Percentiles rank a stretch among this genome's conserved stretches.
Conservation (phyloP, 2,888 invertebrate genomes). For the Rotaria sp. region DNA sequence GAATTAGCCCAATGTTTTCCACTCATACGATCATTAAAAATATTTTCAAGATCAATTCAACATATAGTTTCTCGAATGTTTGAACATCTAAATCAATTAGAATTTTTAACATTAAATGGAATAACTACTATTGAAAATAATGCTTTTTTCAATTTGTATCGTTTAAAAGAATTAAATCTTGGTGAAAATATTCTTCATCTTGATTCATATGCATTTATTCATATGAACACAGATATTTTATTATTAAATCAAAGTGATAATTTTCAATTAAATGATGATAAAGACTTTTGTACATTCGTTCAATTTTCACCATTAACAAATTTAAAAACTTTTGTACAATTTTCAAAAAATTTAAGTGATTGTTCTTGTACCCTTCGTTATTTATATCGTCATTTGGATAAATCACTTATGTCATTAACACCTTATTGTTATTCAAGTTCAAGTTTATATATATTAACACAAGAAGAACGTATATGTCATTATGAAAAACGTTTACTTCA, state of each 20-base stretch:
- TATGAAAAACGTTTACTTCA: slow-evolving; percentile 19
- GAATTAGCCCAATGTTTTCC: neutral
- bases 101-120: neutral
- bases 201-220: slow-evolving; percentile 6
- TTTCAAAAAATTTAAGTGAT: neutral
- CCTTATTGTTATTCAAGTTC: neutral
- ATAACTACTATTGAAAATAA: slow-evolving; percentile 16
- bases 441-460: slow-evolving; percentile 1
- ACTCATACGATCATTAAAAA: neutral
- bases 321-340: neutral
- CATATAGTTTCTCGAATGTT: neutral
- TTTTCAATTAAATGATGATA: slow-evolving; percentile 3
- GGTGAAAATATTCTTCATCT: neutral
- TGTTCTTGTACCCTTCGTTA: slow-evolving; percentile 5
- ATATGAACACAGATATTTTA: neutral
- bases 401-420: neutral
- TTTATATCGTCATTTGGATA: slow-evolving; percentile 29
- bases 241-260: neutral
- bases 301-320: neutral
- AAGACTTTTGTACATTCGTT: slow-evolving; percentile 9
- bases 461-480: slow-evolving; percentile 20
- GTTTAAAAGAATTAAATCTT: slow-evolving; percentile 26
- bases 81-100: neutral
- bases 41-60: neutral
- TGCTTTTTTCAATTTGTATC: slow-evolving; percentile 3